Evolutionary conservation across 2,888 invertebrate species (phyloP), one percentile per base, ranked within the genome.

Genomic region (Orgyia antiqua): DNA sequence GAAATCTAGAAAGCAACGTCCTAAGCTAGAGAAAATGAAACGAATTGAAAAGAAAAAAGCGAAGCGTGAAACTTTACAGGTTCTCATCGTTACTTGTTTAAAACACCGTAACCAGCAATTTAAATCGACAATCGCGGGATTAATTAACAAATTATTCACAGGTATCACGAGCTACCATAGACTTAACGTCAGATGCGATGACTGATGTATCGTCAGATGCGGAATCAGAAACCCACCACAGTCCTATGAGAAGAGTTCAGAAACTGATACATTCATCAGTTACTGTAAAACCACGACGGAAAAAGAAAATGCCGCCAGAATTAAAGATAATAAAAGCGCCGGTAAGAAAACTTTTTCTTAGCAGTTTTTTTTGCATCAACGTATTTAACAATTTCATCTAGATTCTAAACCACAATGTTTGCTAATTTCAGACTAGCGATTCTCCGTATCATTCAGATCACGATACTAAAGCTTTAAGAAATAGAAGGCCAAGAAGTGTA

Each of bases 151-250:
- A 4, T 3, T 13, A 8, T n/a, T 64, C 64, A 13, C 42, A 89
- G 89, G 87, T 89, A 39, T 88, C 88, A 41, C 82, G 88, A 65
- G 87, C 89, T 9, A 89, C 87, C 19, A 82, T 89, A 58, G 89
- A 88, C 51, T 58, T 89, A 40, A 91, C 91, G 24, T 91, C 91
- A 5, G 91, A 92, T 64, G 92, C 90, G 0, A 90, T 91, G 49
- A 89, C 90, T 2, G 91, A 91, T 55, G 80, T 75, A 28, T 89
- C 91, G 6, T 89, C 89, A 0, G 91, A 92, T 45, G 90, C 89
- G 31, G 89, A 90, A 51, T 82, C 87, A 2, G 86, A 82, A 28
- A 80, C 79, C 36, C 76, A 70, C 40, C 63, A 75, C n/a, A 87
- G 86, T 45, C 84, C 87, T 20, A 60, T 84, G 18, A 69, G 80